Conservation (phyloP, 2,113 vertebrate species). For the Montifringilla adamsi region DNA sequence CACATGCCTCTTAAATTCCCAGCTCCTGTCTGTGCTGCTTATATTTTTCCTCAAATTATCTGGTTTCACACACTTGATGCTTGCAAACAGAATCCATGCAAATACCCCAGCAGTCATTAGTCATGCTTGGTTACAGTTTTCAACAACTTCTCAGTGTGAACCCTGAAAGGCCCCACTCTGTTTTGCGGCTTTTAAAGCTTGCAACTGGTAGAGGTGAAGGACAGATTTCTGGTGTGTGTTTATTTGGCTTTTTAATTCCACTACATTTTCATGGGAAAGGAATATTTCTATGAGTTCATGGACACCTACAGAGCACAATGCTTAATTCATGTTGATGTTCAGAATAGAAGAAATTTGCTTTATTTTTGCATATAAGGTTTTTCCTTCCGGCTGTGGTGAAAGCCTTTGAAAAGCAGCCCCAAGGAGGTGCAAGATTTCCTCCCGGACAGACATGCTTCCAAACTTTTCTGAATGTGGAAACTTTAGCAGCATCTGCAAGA, state of each 20-base stretch:
- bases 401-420: slow-evolving; percentile 49
- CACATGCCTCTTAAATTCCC: neutral
- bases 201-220: neutral
- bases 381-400: slow-evolving; percentile 10
- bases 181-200: slow-evolving; percentile 5
- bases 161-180: neutral
- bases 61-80: neutral
- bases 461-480: slow-evolving; percentile 49
- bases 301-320: neutral
- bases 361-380: slow-evolving; percentile 49
- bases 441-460: neutral
- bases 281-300: neutral
- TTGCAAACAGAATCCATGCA: slow-evolving; percentile 41
- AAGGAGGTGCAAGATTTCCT: slow-evolving; percentile 63
- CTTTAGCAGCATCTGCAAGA: slow-evolving; percentile 22
- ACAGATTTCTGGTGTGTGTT: neutral
- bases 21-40: neutral
- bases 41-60: neutral
- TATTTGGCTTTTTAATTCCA: neutral
- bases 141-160: slow-evolving; percentile 18
- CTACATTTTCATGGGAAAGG: neutral
- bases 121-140: slow-evolving; percentile 43
- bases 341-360: slow-evolving; percentile 6
- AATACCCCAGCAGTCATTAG: slow-evolving; percentile 33
- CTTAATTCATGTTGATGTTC: neutral